Evolutionary conservation across 1,140 invertebrate genomes (phyloP), one percentile per base, ranked within the genome.

Genomic region (Drosophila sulfurigaster): DNA sequence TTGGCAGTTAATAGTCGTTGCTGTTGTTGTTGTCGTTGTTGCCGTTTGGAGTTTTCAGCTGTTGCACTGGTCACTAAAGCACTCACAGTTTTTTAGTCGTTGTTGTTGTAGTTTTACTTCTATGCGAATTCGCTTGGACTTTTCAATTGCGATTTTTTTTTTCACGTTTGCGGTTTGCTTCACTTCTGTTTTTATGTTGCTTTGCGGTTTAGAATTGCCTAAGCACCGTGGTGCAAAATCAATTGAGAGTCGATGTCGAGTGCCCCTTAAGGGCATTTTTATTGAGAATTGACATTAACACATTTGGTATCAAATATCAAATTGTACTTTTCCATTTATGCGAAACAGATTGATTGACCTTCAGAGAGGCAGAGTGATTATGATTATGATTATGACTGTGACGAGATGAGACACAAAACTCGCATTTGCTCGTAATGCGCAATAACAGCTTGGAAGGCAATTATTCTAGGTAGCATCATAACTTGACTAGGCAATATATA

Each of bases 91-190:
- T 13, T 3, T 13, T 11, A 35, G 28, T 54, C n/a, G 16, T 51
- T 25, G 48, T 28, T 15, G 48, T 49, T 25, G 20, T 49, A 4
- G 73, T 49, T 25, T 25, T 25, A 57, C 73, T 15, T 8, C n/a
- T 35, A 32, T 54, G 13, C n/a, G 28, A 15, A 41, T 57, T 25
- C 43, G 67, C 72, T 63, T 62, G 46, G 64, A 72, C 67, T 75
- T 85, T 83, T 82, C 81, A 85, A 83, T 82, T 82, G 81, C 77
- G 46, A 77, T 60, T 74, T 38, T 35, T 83, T 77, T 69, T 67
- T 48, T 74, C 59, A 66, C 38, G 62, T 57, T 66, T 58, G 63
- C 64, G n/a, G 35, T 66, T 57, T 73, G 77, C 58, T 35, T 76
- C 60, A 75, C 60, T 82, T 82, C 41, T 82, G 65, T 79, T 64